Evolutionary conservation across 2,888 invertebrate species (phyloP), one percentile per base, ranked within the genome.

Genomic region (Ornithoptera alexandrae): DNA sequence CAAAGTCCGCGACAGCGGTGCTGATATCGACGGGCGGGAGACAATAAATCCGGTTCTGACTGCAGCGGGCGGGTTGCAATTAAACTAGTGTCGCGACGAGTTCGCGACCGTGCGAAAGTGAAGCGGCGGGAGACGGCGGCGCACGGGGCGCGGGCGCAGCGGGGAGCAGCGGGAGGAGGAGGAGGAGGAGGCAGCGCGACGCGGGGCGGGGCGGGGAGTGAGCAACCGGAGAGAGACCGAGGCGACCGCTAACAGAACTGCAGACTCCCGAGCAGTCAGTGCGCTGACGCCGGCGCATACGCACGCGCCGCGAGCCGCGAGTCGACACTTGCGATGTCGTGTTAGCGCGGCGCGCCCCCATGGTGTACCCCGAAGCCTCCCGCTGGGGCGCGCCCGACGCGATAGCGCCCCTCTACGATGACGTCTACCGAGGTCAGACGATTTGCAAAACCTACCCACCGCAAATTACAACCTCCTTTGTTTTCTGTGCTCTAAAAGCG

Each of bases 351-450:
- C 86, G 86, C 84, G 84, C 83, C 86, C 88, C 76, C 76, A 79
- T 78, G 79, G 94, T 94, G 84, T 94, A 94, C 88, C 94, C 94
- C 79, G 94, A 94, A 88, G 92, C 94, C 79, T 84, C 90, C 86
- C 92, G 93, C 84, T 93, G 93, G 92, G 92, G 90, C 93, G 94
- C 90, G 92, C 93, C 93, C 90, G 93, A 94, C 85, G 93, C 94
- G 78, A 93, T 94, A 91, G 93, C 94, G 80, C 94, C 94, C 85
- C 93, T 94, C 86, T 94, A 94, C 92, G 94, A 94, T 84, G 94
- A 94, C 90, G 94, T 94, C 83, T 94, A 94, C 87, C 87, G 94
- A 92, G 94, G 94, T 94, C 92, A 93, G 93, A 89, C 86, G 85
- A 84, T 81, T 84, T 79, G 79, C 81, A 80, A 80, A 76, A 72